phyloP scores from a whole-genome alignment of 2,113 vertebrate genomes.

The Cyanoliseus patagonus region DNA sequence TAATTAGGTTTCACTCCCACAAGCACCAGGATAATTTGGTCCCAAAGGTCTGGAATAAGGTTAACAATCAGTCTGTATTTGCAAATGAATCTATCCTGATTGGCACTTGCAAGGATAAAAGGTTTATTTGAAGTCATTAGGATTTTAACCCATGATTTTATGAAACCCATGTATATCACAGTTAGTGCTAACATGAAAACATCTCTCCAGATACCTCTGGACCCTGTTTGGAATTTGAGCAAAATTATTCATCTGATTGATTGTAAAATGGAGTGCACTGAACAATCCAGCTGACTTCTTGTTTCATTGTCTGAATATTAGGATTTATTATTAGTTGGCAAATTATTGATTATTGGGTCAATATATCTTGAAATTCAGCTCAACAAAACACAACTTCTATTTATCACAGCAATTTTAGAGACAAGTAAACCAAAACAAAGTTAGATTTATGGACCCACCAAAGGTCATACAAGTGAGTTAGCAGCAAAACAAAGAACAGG shows the following conservation, averaged over 20 bases:
- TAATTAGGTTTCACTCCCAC: slow-evolving; percentile 34
- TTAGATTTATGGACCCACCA: slow-evolving; percentile 17
- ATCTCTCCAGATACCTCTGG: not conserved
- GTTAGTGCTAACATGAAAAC: not conserved
- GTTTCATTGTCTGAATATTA: not conserved
- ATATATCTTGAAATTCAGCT: slow-evolving; percentile 38
- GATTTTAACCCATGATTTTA: not conserved
- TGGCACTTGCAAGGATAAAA: slow-evolving; percentile 48
- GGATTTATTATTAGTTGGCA: slow-evolving; percentile 30
- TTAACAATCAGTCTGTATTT: slow-evolving; percentile 45
- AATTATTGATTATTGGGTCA: slow-evolving; percentile 35
- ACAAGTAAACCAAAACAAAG: slow-evolving; percentile 18
- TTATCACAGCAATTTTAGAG: slow-evolving; percentile 7
- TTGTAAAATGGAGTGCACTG: not conserved
- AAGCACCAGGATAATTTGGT: slow-evolving; percentile 44
- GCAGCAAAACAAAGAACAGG: not conserved
- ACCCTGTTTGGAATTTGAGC: not conserved
- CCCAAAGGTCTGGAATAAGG: slow-evolving; percentile 48
- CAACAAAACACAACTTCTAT: slow-evolving; percentile 2
- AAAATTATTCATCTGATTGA: not conserved
- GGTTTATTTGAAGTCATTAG: slow-evolving; percentile 39
- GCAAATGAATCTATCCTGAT: slow-evolving; percentile 27
- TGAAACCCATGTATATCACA: not conserved
- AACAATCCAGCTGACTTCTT: not conserved
- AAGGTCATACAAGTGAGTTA: slow-evolving; percentile 19